Conservation (phyloP, 2,113 vertebrate species). For the Mustela nigripes region DNA sequence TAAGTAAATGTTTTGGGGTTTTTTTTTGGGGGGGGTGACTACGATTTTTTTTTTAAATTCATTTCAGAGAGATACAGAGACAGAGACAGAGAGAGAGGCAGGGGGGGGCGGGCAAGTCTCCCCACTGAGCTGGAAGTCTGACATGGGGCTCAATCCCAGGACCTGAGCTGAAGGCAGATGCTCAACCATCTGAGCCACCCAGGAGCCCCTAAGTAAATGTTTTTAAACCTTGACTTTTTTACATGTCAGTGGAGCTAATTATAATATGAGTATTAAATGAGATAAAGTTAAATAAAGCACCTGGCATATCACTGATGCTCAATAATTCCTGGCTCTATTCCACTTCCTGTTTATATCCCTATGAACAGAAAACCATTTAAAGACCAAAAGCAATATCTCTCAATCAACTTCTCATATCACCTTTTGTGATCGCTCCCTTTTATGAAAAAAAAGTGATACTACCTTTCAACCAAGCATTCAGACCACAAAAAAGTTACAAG, state of each 20-base stretch:
- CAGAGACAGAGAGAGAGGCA: no score
- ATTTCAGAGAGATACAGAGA: no score
- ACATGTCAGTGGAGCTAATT: neutral
- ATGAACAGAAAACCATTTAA: slow-evolving; percentile 2
- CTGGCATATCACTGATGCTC: neutral
- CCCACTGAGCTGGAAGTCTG: no score
- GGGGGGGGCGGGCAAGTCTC: no score
- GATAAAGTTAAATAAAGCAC: neutral
- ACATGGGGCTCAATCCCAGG: no score
- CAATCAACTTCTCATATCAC: neutral
- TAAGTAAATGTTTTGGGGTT: neutral
- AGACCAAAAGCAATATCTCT: neutral
- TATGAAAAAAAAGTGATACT: neutral
- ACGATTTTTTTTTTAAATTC: no score
- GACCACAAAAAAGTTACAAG: neutral
- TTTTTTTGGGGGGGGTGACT: neutral
- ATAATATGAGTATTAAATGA: neutral
- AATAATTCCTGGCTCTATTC: neutral
- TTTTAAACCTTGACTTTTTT: neutral
- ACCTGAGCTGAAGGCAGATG: no score
- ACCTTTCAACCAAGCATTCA: neutral
- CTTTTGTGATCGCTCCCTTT: no score
- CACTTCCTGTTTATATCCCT: neutral
- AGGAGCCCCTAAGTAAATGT: neutral
- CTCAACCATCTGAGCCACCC: no score